A percentile compares a stretch with the other conserved stretches of the same genome.
Evolutionary conservation across 2,113 vertebrate species (phyloP).

Genomic region (Chaetodon trifascialis): DNA sequence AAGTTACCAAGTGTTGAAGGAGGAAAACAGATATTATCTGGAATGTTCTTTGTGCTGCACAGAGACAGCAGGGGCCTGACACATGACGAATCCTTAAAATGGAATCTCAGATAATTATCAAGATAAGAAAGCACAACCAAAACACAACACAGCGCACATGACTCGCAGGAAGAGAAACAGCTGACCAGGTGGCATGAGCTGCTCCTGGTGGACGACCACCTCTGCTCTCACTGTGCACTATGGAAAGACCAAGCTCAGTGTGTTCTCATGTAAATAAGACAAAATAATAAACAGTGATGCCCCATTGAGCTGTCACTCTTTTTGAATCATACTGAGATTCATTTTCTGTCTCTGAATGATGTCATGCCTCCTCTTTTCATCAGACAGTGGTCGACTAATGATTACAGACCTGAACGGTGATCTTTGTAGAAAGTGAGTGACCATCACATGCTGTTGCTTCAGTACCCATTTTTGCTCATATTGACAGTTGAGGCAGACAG

Average conservation of each 20-base stretch:
- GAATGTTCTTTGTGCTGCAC: conserved; percentile 70
- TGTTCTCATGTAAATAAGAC: background rate
- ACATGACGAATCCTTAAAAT: conserved; percentile 38
- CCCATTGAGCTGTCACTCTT: background rate
- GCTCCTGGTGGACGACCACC: background rate
- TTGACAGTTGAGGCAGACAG: too few relatives aligned
- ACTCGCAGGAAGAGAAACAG: background rate
- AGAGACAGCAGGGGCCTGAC: background rate
- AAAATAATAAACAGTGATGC: background rate
- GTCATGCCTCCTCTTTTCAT: background rate
- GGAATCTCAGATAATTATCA: conserved; percentile 52
- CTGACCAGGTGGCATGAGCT: background rate
- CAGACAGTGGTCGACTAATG: background rate
- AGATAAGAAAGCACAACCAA: conserved; percentile 6
- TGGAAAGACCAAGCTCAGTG: background rate
- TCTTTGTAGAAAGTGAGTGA: background rate
- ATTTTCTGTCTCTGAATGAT: background rate
- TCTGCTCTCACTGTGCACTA: too few relatives aligned
- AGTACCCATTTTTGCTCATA: background rate
- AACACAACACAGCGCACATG: background rate
- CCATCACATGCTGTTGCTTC: background rate
- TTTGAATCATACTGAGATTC: background rate
- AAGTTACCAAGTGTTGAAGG: background rate
- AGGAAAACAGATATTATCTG: conserved; percentile 69
- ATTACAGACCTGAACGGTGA: background rate